Percentiles rank a stretch among this genome's conserved stretches.
Conservation (phyloP, 2,888 invertebrate species). For the Dastarcus helophoroides region DNA sequence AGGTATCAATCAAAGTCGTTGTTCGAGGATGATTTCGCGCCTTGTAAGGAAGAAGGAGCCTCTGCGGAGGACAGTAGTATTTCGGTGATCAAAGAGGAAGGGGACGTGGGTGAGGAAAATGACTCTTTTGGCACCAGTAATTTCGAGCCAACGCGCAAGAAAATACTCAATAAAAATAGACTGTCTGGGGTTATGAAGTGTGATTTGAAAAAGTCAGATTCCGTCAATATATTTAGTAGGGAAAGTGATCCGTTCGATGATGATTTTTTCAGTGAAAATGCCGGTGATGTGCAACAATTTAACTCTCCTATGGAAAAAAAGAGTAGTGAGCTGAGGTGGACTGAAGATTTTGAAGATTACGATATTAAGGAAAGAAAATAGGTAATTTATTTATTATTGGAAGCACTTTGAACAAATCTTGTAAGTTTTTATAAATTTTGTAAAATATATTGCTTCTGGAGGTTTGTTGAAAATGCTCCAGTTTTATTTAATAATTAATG, state of each 20-base stretch:
- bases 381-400: conserved; percentile 4
- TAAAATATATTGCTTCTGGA: too few species aligned
- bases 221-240: conserved; percentile 78
- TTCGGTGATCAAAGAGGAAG: conserved; percentile 34
- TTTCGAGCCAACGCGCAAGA: conserved; percentile 23
- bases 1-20: conserved; percentile 28
- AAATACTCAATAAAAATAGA: conserved; percentile 25
- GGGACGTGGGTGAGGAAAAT: conserved; percentile 22
- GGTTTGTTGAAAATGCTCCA: too few species aligned
- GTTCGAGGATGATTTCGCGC: conserved; percentile 49
- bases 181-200: conserved; percentile 36
- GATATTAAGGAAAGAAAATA: conserved; percentile 26
- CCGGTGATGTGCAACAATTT: conserved; percentile 12
- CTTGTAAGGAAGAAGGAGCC: conserved; percentile 29
- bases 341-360: conserved; percentile 39
- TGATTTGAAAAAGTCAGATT: conserved; percentile 76
- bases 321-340: conserved; percentile 35
- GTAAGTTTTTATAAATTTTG: neutral
- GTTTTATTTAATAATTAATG: neutral
- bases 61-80: conserved; percentile 23
- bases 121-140: conserved; percentile 25
- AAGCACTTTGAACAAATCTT: neutral
- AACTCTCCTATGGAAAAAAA: conserved; percentile 7
- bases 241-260: conserved; percentile 83
- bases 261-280: conserved; percentile 58